A percentile compares a stretch with the other conserved stretches of the same genome.
Conservation (phyloP, 2,888 invertebrate species). For the Serripes groenlandicus region DNA sequence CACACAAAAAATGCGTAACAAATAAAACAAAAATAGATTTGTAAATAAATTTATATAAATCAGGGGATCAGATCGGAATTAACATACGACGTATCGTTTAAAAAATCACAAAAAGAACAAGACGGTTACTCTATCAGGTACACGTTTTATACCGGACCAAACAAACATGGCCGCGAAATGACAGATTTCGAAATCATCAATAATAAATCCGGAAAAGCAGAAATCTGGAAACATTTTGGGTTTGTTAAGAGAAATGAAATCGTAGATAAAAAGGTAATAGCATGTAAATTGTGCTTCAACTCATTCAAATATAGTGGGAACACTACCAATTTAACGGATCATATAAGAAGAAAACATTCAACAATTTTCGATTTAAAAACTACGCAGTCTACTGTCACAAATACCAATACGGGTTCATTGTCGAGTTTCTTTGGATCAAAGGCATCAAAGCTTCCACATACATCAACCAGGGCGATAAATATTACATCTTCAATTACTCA, state of each 20-base stretch:
- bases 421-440: not conserved
- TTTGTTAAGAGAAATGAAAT: not conserved
- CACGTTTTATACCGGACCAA: too few relatives aligned
- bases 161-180: too few relatives aligned
- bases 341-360: conserved; percentile 1
- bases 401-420: not conserved
- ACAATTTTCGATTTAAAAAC: not conserved
- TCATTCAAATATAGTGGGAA: not conserved
- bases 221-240: conserved; percentile 13
- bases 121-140: too few relatives aligned
- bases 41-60: too few relatives aligned
- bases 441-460: conserved; percentile 3
- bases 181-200: conserved; percentile 2
- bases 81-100: too few relatives aligned
- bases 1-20: too few relatives aligned
- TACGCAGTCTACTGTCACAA: not conserved
- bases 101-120: too few relatives aligned
- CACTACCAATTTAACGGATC: too few relatives aligned
- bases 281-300: not conserved
- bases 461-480: not conserved
- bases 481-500: conserved; percentile 31
- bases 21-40: too few relatives aligned
- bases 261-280: conserved; percentile 4
- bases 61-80: too few relatives aligned
- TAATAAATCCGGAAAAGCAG: conserved; percentile 8